phyloP scores from a whole-genome alignment of 2,113 vertebrate genomes.

The Pimephales promelas region DNA sequence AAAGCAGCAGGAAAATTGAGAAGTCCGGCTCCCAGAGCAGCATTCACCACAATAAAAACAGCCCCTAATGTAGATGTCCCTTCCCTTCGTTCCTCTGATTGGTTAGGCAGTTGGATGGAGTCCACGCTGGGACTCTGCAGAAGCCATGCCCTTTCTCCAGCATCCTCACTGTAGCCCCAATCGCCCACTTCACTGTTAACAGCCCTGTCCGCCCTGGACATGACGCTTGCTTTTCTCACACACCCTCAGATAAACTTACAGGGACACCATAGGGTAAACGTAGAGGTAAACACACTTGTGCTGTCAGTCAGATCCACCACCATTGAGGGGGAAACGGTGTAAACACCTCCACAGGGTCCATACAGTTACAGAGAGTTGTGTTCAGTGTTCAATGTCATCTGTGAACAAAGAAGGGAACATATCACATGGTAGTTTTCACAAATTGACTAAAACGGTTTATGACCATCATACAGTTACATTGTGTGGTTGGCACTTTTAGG shows the following conservation, averaged over 20 bases:
- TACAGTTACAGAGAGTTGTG: neutral
- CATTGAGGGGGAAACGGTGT: neutral
- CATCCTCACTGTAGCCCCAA: slow-evolving; percentile 79
- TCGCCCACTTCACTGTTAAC: slow-evolving; percentile 85
- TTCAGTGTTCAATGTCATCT: neutral
- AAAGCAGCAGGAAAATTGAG: slow-evolving; percentile 97
- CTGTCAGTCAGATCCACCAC: slow-evolving; percentile 13
- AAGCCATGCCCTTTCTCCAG: slow-evolving; percentile 87
- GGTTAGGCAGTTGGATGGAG: slow-evolving; percentile 59
- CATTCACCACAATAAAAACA: slow-evolving; percentile 94
- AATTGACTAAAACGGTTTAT: neutral
- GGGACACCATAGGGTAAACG: neutral
- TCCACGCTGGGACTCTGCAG: slow-evolving; percentile 91
- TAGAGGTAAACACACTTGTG: neutral
- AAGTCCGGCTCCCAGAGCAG: slow-evolving; percentile 91
- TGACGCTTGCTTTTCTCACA: slow-evolving; percentile 1
- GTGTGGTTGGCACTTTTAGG: neutral
- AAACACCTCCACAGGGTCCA: slow-evolving; percentile 22
- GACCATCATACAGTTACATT: neutral
- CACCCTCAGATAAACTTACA: neutral
- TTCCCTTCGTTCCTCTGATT: slow-evolving; percentile 48
- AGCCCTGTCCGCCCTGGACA: slow-evolving; percentile 75
- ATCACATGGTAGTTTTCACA: neutral
- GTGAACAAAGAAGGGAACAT: neutral
- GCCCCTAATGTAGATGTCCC: slow-evolving; percentile 82